A percentile compares a stretch with the other conserved stretches of the same genome.
These are phyloP conservation scores for Parthenolecanium corni DNA, from an alignment of 2,888 invertebrate species.

Conservation along the genomic window DNA sequence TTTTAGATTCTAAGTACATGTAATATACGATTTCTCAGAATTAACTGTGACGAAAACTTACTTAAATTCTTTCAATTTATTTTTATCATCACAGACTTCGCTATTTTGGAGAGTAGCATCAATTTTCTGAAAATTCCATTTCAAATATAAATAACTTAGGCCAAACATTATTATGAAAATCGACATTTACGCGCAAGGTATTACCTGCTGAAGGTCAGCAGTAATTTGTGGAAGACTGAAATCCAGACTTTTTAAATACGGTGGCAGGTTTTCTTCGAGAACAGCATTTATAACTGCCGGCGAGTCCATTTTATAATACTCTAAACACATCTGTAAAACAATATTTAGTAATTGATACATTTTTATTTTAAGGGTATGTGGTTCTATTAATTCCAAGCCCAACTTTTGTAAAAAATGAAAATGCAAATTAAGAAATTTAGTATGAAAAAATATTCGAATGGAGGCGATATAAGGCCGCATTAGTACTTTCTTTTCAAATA, in stretches of 20 bases:
- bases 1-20: not conserved
- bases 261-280: conserved; percentile 59
- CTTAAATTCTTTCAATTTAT: conserved; percentile 7
- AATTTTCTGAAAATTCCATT: not conserved
- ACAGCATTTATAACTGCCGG: conserved; percentile 71
- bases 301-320: conserved; percentile 61
- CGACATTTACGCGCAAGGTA: not conserved
- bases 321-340: conserved; percentile 58
- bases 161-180: not conserved
- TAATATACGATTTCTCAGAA: not conserved
- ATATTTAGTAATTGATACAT: conserved; percentile 35
- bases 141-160: not conserved
- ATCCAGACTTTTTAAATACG: conserved; percentile 42
- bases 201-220: conserved; percentile 7
- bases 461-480: too few species aligned
- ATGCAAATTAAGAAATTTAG: too few species aligned
- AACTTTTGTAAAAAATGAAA: too few species aligned
- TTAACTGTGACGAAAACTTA: conserved; percentile 3
- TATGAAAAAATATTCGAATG: too few species aligned
- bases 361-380: too few species aligned
- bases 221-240: conserved; percentile 41
- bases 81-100: too few species aligned
- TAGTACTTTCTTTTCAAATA: too few species aligned
- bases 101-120: not conserved
- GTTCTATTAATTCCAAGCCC: too few species aligned